Conservation (phyloP, 2,113 vertebrate species). For the Hippocampus abdominalis region DNA sequence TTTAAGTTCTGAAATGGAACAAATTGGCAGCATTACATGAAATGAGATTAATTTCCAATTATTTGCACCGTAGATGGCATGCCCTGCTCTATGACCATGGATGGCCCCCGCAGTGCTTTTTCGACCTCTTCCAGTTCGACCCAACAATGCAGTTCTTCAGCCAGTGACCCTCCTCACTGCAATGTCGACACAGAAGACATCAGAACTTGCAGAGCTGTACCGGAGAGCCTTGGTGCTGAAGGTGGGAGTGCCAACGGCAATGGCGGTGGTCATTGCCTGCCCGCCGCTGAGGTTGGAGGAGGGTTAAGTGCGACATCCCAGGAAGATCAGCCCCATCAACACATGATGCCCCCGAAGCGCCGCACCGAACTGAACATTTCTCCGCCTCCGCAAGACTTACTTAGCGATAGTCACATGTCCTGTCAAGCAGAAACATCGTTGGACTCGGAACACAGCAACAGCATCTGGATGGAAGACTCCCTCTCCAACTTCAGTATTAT, state of each 20-base stretch:
- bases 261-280: slow-evolving; percentile 31
- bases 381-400: slow-evolving; percentile 94
- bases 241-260: slow-evolving; percentile 33
- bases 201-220: slow-evolving; percentile 74
- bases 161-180: slow-evolving; percentile 84
- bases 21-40: slow-evolving; percentile 83
- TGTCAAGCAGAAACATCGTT: slow-evolving; percentile 88
- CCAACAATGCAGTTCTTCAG: slow-evolving; percentile 86
- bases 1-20: slow-evolving; percentile 82
- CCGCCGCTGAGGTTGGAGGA: slow-evolving; percentile 45
- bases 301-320: slow-evolving; percentile 73
- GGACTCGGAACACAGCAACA: slow-evolving; percentile 97
- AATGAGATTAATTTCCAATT: slow-evolving; percentile 88
- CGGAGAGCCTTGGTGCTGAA: slow-evolving; percentile 54
- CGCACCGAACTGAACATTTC: slow-evolving; percentile 95
- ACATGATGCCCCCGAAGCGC: slow-evolving; percentile 87
- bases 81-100: slow-evolving; percentile 95
- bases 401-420: slow-evolving; percentile 95
- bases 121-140: slow-evolving; percentile 92
- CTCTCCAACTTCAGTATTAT: slow-evolving; percentile 97
- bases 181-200: slow-evolving; percentile 82
- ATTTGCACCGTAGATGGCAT: slow-evolving; percentile 96
- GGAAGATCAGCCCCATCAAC: slow-evolving; percentile 79
- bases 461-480: slow-evolving; percentile 98
- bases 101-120: slow-evolving; percentile 98